phyloP scores from a whole-genome alignment of 2,797 vertebrate species.

The Peromyscus eremicus region DNA sequence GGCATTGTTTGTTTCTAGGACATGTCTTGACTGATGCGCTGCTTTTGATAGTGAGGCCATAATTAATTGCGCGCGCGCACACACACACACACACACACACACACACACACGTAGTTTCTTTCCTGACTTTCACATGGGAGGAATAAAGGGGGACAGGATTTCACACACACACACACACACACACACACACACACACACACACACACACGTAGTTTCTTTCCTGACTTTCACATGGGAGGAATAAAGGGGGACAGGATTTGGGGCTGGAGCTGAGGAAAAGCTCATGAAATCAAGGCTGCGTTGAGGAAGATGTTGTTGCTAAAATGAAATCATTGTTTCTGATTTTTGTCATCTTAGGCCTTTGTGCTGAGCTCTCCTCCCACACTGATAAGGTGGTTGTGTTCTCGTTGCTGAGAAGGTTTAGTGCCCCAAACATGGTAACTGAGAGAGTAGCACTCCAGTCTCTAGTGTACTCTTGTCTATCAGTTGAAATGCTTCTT shows the following conservation, averaged over 20 bases:
- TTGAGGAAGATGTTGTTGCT: constrained; percentile 46
- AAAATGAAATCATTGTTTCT: constrained; percentile 12
- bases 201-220: background rate
- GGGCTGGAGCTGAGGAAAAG: constrained; percentile 12
- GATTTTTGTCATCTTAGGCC: constrained; percentile 9
- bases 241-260: background rate
- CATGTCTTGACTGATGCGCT: constrained; percentile 21
- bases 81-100: background rate
- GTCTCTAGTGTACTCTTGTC: constrained; percentile 34
- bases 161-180: background rate
- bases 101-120: background rate
- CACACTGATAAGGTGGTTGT: constrained; percentile 42
- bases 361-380: constrained; percentile 31
- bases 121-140: no score
- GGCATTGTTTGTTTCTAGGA: background rate
- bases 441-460: constrained; percentile 34
- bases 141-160: no score
- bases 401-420: background rate
- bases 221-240: background rate
- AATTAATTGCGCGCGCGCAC: background rate
- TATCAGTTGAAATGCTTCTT: constrained; percentile 61
- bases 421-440: constrained; percentile 34
- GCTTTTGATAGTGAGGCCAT: constrained; percentile 46
- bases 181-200: background rate
- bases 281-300: background rate